phyloP scores from a whole-genome alignment of 2,888 invertebrate species.

The Alcis repandata region DNA sequence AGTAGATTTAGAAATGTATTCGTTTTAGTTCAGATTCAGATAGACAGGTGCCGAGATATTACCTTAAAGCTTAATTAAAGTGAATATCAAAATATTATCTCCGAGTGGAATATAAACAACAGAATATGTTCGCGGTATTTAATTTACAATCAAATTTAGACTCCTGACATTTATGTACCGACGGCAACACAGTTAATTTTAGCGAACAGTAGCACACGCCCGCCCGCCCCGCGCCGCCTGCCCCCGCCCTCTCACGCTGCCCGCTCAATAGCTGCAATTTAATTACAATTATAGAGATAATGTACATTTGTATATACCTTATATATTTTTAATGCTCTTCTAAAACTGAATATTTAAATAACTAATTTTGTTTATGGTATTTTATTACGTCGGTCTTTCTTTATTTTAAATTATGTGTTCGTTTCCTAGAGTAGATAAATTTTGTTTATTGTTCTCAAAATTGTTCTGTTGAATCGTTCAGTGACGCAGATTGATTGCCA shows the following conservation, averaged over 20 bases:
- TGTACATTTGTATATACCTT: not conserved
- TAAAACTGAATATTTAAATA: too few relatives aligned
- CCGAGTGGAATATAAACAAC: not conserved
- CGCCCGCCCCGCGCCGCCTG: conserved; percentile 14
- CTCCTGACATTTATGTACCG: conserved; percentile 43
- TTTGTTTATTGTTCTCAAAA: not conserved
- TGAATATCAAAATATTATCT: not conserved
- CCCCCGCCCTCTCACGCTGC: not conserved
- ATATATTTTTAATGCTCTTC: too few relatives aligned
- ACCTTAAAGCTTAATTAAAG: not conserved
- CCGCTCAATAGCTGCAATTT: not conserved
- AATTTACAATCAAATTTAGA: conserved; percentile 41
- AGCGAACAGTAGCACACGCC: conserved; percentile 35
- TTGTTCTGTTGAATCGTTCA: not conserved
- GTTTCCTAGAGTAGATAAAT: not conserved
- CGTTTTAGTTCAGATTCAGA: too few relatives aligned
- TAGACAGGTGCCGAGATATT: too few relatives aligned
- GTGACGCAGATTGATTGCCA: not conserved
- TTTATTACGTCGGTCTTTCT: too few relatives aligned
- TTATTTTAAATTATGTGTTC: not conserved
- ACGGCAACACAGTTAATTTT: conserved; percentile 42
- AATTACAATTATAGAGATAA: not conserved
- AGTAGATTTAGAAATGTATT: too few relatives aligned
- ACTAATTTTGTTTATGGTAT: too few relatives aligned
- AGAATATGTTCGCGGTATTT: conserved; percentile 18